These are phyloP conservation scores for Cynopterus brachyotis DNA, from an alignment of 2,113 vertebrate species.

Conservation along the genomic window DNA sequence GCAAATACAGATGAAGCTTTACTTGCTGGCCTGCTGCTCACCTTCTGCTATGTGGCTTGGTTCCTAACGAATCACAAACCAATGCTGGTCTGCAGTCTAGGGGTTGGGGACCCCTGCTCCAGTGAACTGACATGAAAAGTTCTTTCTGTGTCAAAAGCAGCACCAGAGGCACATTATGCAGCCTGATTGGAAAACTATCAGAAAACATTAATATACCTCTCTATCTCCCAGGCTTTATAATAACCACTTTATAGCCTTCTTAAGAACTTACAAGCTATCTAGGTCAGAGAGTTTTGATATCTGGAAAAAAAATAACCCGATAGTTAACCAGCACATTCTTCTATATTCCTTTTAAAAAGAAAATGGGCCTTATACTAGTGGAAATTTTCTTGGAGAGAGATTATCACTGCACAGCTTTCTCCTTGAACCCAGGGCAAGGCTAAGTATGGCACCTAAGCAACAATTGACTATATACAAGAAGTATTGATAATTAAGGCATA, in stretches of 20 bases:
- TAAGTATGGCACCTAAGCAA: not conserved
- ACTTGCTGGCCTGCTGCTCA: too few relatives aligned
- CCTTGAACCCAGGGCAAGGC: not conserved
- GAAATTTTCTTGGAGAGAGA: not conserved
- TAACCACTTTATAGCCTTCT: not conserved
- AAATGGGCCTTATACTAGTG: not conserved
- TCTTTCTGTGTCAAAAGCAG: not conserved
- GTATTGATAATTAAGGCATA: not conserved
- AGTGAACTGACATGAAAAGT: not conserved
- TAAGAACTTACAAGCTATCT: not conserved
- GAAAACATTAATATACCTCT: not conserved
- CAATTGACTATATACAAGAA: not conserved
- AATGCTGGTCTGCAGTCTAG: too few relatives aligned
- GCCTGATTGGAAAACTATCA: not conserved
- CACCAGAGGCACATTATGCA: not conserved
- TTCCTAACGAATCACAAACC: too few relatives aligned
- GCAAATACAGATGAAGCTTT: too few relatives aligned
- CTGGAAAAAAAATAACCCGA: not conserved
- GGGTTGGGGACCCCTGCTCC: too few relatives aligned
- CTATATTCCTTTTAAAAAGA: slow-evolving; percentile 11
- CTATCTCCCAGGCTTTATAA: not conserved
- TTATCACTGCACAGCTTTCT: not conserved
- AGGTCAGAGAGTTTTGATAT: not conserved
- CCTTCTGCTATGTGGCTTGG: too few relatives aligned
- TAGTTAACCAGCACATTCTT: not conserved